These are phyloP conservation scores for Torymus auratus DNA, from an alignment of 2,888 invertebrate species.

Conservation along the genomic window DNA sequence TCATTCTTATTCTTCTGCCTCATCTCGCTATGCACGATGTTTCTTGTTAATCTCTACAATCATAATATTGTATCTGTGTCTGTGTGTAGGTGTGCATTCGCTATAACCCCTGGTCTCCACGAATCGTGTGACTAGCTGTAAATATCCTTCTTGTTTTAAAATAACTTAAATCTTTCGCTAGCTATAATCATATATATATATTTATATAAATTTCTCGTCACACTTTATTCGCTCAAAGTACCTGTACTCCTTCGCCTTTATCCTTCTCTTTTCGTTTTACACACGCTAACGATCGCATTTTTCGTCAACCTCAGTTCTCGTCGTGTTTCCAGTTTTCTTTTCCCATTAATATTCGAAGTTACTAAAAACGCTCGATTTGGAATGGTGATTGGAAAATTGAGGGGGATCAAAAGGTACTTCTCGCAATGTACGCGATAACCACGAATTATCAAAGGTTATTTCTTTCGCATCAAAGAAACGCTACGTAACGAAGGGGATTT, in stretches of 20 bases:
- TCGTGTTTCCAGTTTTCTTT: not conserved
- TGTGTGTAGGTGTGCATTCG: conserved; percentile 43
- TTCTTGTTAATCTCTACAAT: conserved; percentile 24
- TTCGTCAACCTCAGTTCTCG: not conserved
- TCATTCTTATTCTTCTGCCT: conserved; percentile 6
- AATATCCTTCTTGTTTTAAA: conserved; percentile 43
- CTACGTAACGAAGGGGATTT: conserved; percentile 41
- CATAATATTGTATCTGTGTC: conserved; percentile 43
- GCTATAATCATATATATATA: conserved; percentile 53
- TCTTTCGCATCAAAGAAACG: conserved; percentile 49
- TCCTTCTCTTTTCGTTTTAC: conserved; percentile 49
- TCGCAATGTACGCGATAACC: conserved; percentile 5
- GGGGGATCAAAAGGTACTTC: conserved; percentile 62
- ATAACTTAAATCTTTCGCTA: conserved; percentile 54
- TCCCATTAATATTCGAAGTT: conserved; percentile 55
- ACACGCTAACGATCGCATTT: conserved; percentile 17
- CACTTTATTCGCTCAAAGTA: conserved; percentile 51
- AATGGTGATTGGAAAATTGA: conserved; percentile 68
- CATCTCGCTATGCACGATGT: conserved; percentile 14
- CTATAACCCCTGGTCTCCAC: conserved; percentile 46
- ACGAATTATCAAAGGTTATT: conserved; percentile 37
- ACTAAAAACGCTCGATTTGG: conserved; percentile 64
- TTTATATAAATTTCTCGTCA: conserved; percentile 64
- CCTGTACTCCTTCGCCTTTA: conserved; percentile 17
- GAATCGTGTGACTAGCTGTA: conserved; percentile 49